Percentiles rank a stretch among this genome's conserved stretches.
Evolutionary conservation across 2,888 invertebrate genomes (phyloP).

Genomic region (Clivina fossor): DNA sequence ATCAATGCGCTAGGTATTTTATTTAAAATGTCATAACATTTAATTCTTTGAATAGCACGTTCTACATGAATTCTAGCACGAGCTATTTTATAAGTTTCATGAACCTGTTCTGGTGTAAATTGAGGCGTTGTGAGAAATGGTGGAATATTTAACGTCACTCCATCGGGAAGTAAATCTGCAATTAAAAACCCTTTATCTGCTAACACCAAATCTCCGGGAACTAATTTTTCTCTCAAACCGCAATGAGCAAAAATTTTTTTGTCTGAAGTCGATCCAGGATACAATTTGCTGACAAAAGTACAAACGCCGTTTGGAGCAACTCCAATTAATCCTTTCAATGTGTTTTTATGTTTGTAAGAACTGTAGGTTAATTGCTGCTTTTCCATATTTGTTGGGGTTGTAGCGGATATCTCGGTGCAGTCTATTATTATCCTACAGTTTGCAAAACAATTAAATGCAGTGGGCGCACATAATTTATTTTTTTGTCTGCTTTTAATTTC

Average conservation of each 20-base stretch:
- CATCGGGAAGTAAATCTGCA: conserved; percentile 39
- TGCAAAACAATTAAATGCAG: conserved; percentile 36
- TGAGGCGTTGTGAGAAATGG: conserved; percentile 39
- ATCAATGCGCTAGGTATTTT: conserved; percentile 10
- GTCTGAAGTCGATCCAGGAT: conserved; percentile 42
- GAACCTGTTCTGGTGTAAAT: conserved; percentile 39
- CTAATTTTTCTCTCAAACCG: conserved; percentile 38
- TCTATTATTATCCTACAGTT: conserved; percentile 40
- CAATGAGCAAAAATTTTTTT: conserved; percentile 39
- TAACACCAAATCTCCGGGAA: conserved; percentile 40
- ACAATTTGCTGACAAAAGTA: conserved; percentile 41
- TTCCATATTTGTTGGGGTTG: conserved; percentile 33
- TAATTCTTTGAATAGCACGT: conserved; percentile 40
- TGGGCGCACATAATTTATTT: conserved; percentile 39
- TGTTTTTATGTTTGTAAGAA: conserved; percentile 42
- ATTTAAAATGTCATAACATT: conserved; percentile 34
- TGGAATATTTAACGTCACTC: conserved; percentile 42
- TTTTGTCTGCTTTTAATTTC: conserved; percentile 35
- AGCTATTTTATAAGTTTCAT: conserved; percentile 40
- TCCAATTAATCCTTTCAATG: conserved; percentile 41
- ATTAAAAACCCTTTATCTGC: conserved; percentile 43
- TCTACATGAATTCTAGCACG: conserved; percentile 42
- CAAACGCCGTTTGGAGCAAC: conserved; percentile 44
- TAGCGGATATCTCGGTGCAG: conserved; percentile 37
- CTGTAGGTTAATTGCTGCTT: conserved; percentile 38